Evolutionary conservation across 64 coral and sea anemone species (phyloP), one percentile per base, ranked within the genome.

Genomic region (Dendrophyllia cribrosa): DNA sequence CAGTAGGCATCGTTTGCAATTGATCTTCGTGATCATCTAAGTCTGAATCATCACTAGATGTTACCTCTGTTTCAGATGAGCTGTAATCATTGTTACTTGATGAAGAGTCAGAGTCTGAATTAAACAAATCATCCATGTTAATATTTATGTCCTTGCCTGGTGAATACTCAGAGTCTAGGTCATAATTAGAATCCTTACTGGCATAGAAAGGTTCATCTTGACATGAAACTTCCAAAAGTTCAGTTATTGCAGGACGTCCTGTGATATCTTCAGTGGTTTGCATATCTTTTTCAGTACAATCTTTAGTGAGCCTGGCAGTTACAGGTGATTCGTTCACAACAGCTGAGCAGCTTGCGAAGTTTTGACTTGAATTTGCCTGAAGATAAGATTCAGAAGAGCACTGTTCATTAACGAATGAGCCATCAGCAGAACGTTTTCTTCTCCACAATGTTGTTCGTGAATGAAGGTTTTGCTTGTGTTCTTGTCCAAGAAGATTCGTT

Each of bases 381-480:
- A 43, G 55, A 59, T 17, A 15, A 58, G 17, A 22, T 23, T 51
- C 55, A 10, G 50, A 48, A 86, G 46, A 70, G 47, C 17, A 22
- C n/a, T 72, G 45, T 86, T 53, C 51, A 5, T 10, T 25, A 12
- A 71, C 69, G 51, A 70, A 53, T 69, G 22, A 70, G 46, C 69
- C 20, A 72, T 87, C 19, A 51, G 66, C 65, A 55, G 70, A 51
- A 51, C 84, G 22, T 16, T 87, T 82, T 62, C 79, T 82, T 82
- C 79, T 82, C 79, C 79, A 82, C 19, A 82, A 62, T 62, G 55
- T 82, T 34, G 65, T 52, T 72, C 66, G 20, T 21, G 84, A 87
- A 23, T 56, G 47, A 9, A 22, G 15, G 17, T 46, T 72, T 72
- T 72, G 61, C 48, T 72, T 70, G 5, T 72, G n/a, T 20, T 24